Conservation (phyloP, 2,888 invertebrate species). For the Volucella inanis region DNA sequence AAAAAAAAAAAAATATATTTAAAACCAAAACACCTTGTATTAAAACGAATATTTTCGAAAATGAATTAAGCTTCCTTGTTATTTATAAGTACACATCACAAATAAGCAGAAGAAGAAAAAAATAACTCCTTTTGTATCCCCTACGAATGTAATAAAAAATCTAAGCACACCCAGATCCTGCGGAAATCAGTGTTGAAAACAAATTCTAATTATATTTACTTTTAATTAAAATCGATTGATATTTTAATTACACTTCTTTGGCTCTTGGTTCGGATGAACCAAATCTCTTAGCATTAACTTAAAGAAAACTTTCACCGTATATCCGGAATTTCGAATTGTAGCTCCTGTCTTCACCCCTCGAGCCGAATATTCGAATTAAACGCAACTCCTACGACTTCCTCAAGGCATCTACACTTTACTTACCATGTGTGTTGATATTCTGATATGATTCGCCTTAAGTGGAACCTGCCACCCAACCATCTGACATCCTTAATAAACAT, state of each 20-base stretch:
- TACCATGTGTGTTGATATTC: slow-evolving; percentile 19
- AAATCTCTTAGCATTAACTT: slow-evolving; percentile 17
- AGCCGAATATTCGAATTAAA: slow-evolving; percentile 38
- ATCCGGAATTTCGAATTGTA: slow-evolving; percentile 38
- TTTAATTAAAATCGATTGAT: slow-evolving; percentile 54
- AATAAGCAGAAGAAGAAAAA: no score
- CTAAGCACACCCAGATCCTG: no score
- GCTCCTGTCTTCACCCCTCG: slow-evolving; percentile 15
- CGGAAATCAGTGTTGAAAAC: not conserved
- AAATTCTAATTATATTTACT: slow-evolving; percentile 41
- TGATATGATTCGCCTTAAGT: slow-evolving; percentile 13
- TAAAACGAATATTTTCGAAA: no score
- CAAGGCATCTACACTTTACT: slow-evolving; percentile 18
- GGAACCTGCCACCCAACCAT: not conserved
- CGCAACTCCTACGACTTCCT: slow-evolving; percentile 23
- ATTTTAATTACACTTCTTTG: slow-evolving; percentile 25
- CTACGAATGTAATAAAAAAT: no score
- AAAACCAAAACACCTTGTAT: no score
- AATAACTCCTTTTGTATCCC: no score
- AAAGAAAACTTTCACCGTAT: slow-evolving; percentile 46
- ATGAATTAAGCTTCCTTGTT: no score
- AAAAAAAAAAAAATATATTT: no score
- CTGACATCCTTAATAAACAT: not conserved
- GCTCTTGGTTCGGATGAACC: slow-evolving; percentile 1
- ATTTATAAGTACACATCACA: no score